phyloP scores from a whole-genome alignment of 2,113 vertebrate species.

The Zeus faber region DNA sequence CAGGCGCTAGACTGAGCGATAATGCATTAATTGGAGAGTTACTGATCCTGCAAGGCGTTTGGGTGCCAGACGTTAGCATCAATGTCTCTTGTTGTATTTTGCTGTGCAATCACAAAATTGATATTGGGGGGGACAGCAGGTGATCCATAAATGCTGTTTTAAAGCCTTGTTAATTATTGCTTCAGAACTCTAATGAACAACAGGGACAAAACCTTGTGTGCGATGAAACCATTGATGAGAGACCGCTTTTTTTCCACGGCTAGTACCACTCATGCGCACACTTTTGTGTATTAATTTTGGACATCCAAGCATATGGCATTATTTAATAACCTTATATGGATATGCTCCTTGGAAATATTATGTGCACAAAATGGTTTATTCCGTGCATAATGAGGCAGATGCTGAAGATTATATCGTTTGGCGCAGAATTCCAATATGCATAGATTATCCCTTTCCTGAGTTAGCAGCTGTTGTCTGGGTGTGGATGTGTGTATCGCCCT shows the following conservation, averaged over 20 bases:
- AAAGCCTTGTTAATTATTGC: slow-evolving; percentile 83
- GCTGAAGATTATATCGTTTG: slow-evolving; percentile 65
- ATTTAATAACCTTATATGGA: slow-evolving; percentile 44
- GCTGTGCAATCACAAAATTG: slow-evolving; percentile 81
- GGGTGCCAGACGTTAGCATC: slow-evolving; percentile 73
- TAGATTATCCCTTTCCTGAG: slow-evolving; percentile 64
- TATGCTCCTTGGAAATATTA: slow-evolving; percentile 35
- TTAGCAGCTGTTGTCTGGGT: slow-evolving; percentile 62
- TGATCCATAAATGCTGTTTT: slow-evolving; percentile 82
- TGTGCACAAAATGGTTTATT: slow-evolving; percentile 39
- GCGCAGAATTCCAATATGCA: slow-evolving; percentile 62
- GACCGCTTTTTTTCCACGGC: slow-evolving; percentile 46
- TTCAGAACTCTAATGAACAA: slow-evolving; percentile 80
- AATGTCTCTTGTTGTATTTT: slow-evolving; percentile 70
- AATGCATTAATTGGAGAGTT: slow-evolving; percentile 76
- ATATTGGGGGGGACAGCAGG: slow-evolving; percentile 80
- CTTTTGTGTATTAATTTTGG: slow-evolving; percentile 52
- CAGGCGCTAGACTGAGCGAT: slow-evolving; percentile 66
- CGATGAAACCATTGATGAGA: slow-evolving; percentile 61
- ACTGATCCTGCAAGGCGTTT: slow-evolving; percentile 77
- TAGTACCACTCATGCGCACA: slow-evolving; percentile 40
- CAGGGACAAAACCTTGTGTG: slow-evolving; percentile 66
- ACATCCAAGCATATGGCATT: slow-evolving; percentile 30
- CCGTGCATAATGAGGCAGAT: slow-evolving; percentile 64
- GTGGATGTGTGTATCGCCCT: slow-evolving; percentile 44